A percentile compares a stretch with the other conserved stretches of the same genome.
Evolutionary conservation across 2,797 vertebrate genomes (phyloP).

Genomic region (Otus scops): DNA sequence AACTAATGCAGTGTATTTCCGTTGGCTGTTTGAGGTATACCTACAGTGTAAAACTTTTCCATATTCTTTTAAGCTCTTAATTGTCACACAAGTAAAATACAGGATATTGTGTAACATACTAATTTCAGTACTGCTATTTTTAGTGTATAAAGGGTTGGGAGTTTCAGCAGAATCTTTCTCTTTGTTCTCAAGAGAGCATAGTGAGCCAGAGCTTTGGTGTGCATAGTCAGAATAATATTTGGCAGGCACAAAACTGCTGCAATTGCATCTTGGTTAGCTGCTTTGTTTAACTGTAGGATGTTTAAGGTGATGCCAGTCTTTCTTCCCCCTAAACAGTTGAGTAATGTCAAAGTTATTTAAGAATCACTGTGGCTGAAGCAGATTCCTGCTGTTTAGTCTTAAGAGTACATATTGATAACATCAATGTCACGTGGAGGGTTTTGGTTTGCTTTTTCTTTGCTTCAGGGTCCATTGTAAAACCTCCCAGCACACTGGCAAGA

Average conservation of each 20-base stretch:
- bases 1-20: not conserved
- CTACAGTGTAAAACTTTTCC: not conserved
- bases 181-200: not conserved
- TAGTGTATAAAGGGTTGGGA: not conserved
- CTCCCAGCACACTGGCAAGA: slow-evolving; percentile 79
- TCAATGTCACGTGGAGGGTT: slow-evolving; percentile 23
- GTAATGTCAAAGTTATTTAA: not conserved
- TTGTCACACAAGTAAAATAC: not conserved
- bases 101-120: not conserved
- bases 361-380: not conserved
- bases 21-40: not conserved
- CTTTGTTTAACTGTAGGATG: not conserved
- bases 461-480: slow-evolving; percentile 85
- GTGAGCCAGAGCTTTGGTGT: not conserved
- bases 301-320: not conserved
- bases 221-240: not conserved
- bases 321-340: not conserved
- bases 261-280: not conserved
- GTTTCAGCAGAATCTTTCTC: not conserved
- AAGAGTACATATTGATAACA: not conserved
- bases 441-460: slow-evolving; percentile 58
- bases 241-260: not conserved
- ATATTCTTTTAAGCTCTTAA: not conserved
- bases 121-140: not conserved
- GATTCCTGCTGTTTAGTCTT: not conserved